Base-by-base conservation (phyloP, 2,888 invertebrate genomes). In the Chalcis sispes region DNA sequence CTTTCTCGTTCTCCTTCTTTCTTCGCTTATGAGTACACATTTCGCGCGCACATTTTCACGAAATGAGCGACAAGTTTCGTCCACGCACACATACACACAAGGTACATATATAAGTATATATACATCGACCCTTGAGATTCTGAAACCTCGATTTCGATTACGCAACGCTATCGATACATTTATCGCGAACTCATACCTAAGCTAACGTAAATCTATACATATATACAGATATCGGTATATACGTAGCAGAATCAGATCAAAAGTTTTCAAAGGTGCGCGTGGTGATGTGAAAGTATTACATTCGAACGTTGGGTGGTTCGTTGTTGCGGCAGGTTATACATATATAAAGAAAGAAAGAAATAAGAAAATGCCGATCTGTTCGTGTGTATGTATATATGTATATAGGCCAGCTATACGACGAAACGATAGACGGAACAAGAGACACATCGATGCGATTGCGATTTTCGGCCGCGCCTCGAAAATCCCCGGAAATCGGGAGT, bases 201-300 rank as follows among this genome's bases (percentile, higher is more conserved):
- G n/a, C n/a, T n/a, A n/a, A n/a, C n/a, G n/a, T n/a, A n/a, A n/a
- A n/a, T n/a, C n/a, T n/a, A n/a, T n/a, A n/a, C n/a, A n/a, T n/a
- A n/a, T n/a, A n/a, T 20, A 50, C 27, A 59, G 4, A 50, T 5
- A 56, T 4, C 52, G 46, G 50, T 50, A 27, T n/a, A 13, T 25
- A 46, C 27, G 48, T 13, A 40, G 20, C 64, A 46, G 69, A 67
- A 74, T 67, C 69, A 69, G 71, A 79, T 77, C 72, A 52, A 46
- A 75, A 40, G 56, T 69, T 75, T 67, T 77, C 48, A 61, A 70
- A 71, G 58, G 23, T 46, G 18, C 50, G 29, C 59, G 25, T 40
- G 71, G 77, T 79, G 73, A 70, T 78, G 79, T 79, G 79, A 78
- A 79, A 79, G 79, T 79, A 67, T 72, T 72, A 64, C 59, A 50